Evolutionary conservation across 2,797 vertebrate genomes (phyloP), one percentile per base, ranked within the genome.

Genomic region (Intellagama lesueurii): DNA sequence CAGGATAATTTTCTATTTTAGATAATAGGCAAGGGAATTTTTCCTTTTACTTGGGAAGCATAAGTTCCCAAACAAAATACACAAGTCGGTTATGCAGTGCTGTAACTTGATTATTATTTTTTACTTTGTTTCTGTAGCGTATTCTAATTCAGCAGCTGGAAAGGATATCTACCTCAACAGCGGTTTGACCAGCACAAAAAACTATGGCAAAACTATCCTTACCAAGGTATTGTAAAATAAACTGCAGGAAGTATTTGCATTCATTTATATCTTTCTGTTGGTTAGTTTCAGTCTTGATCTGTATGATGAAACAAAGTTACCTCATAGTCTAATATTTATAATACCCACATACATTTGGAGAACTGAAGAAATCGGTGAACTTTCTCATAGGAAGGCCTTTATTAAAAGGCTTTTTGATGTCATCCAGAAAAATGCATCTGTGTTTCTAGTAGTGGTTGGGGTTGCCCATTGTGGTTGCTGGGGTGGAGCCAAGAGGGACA

Each of bases 121-220:
- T 76, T 60, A 7, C 95, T 66, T 70, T 75, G 5, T 90, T 92
- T 91, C 91, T 96, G 0, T 93, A 99, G 99, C 98, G 44, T 99
- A 99, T 94, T 97, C 96, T 90, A 98, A 98, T 91, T 97, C 97
- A 70, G 88, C 49, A 44, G 96, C 94, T 28, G 94, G 92, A 92
- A 98, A 98, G 87, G 96, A 98, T 77, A 98, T 98, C 94, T 99
- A 98, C 95, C 97, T 99, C 91, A 99, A 99, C 96, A 99, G 99
- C 75, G 99, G 99, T 86, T 96, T 99, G 97, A 99, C 99, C 90
- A 99, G 98, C 97, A 99, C 99, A 91, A 99, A 98, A 96, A 99
- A 99, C 96, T 99, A 99, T 7, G 99, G 99, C 88, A 99, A 99
- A 97, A 99, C 99, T 89, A 99, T 99, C 93, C 98, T 99, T 64